phyloP scores from a whole-genome alignment of 2,888 invertebrate species.

The Rhorus exstirpatorius region DNA sequence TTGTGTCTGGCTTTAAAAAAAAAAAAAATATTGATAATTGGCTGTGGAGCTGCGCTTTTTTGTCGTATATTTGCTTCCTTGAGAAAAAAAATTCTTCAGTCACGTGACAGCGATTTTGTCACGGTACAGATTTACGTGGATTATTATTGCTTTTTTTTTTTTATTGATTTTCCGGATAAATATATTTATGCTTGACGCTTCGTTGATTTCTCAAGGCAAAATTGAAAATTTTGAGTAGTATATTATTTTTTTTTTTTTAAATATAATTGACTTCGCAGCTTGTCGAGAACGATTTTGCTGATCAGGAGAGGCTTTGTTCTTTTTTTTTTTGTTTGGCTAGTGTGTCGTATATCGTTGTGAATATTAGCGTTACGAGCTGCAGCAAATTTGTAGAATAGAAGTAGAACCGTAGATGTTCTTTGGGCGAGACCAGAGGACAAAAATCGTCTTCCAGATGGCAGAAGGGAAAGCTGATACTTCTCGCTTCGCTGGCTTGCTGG shows the following conservation, averaged over 20 bases:
- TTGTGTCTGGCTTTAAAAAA: no score
- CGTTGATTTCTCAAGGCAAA: not conserved
- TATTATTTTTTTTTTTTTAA: not conserved
- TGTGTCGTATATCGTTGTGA: conserved; percentile 30
- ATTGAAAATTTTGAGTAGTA: not conserved
- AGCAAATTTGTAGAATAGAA: conserved; percentile 69
- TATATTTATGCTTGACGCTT: conserved; percentile 10
- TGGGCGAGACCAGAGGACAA: conserved; percentile 73
- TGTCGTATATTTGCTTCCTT: conserved; percentile 23
- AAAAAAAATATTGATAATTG: conserved; percentile 14
- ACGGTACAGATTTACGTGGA: no score
- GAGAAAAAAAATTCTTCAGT: no score
- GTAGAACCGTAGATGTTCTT: conserved; percentile 73
- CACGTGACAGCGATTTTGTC: no score
- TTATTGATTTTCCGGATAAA: conserved; percentile 22
- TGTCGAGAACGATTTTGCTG: not conserved
- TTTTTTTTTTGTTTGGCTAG: conserved; percentile 1
- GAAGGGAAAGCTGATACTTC: conserved; percentile 94
- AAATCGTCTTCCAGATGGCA: conserved; percentile 88
- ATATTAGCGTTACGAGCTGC: conserved; percentile 46
- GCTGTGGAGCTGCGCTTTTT: not conserved
- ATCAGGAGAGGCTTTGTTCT: not conserved
- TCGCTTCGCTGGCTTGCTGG: conserved; percentile 97
- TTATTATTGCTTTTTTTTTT: no score
- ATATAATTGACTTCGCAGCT: not conserved